Base-by-base conservation (phyloP, 2,113 vertebrate genomes). In the Coptodon rendalli region DNA sequence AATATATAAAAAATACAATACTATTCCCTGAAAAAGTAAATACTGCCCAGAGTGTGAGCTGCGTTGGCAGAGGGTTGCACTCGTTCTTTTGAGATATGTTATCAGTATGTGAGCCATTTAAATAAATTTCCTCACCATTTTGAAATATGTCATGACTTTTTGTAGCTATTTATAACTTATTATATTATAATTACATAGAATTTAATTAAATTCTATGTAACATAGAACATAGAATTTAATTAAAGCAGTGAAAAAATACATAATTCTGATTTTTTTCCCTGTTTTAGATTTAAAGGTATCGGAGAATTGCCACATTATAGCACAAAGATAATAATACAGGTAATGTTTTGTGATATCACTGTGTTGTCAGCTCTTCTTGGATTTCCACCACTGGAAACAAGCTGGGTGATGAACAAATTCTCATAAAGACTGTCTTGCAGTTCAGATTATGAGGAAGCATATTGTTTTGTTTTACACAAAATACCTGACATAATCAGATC, bases 391-490 rank as follows among this genome's bases (percentile, higher is more conserved):
- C 63, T 76, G 68, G 27, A 29, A 48, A 48, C 14, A 48, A 0
- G 40, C 4, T 48, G 24, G 5, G 14, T 48, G 14, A 76, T 29
- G 24, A 48, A 29, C 24, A 76, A 10, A 76, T 76, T 76, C 22
- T 43, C 71, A 29, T 29, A 19, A 7, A 76, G 14, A 76, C 9
- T 7, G 9, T 48, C 40, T 29, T 48, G 6, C 8, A 73, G 38
- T 73, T 3, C 22, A 45, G 68, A 29, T 45, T 73, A 45, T 48
- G 68, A 73, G 40, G 24, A 19, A 76, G 43, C 2, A 11, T 48
- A 29, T 16, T 73, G 22, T 10, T 71, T n/a, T 71, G n/a, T 71
- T 68, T 68, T 63, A 38, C 40, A 76, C 24, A 48, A 76, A 48
- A 17, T 3, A 48, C 24, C 40, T 48, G 40, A 76, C n/a, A 29